Conservation (phyloP, 64 coral and sea anemone species). For the Montipora foliosa region DNA sequence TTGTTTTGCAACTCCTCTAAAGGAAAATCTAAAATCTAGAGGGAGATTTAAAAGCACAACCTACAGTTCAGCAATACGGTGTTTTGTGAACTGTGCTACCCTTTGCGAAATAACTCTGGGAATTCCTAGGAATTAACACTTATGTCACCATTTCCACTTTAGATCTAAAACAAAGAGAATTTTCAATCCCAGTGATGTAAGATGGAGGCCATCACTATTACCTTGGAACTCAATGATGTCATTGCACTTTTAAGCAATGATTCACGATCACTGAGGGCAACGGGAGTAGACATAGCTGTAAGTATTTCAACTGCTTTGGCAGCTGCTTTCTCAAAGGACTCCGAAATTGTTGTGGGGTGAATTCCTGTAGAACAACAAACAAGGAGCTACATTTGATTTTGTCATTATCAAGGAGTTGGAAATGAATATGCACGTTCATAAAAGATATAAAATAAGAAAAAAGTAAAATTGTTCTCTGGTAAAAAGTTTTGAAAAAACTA, state of each 20-base stretch:
- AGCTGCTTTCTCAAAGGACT: conserved; percentile 92
- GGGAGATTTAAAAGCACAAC: too few species aligned
- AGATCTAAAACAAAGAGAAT: conserved; percentile 67
- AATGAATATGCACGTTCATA: too few species aligned
- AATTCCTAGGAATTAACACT: conserved; percentile 56
- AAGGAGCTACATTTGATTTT: not conserved
- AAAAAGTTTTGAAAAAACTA: too few species aligned
- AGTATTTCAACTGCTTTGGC: conserved; percentile 94
- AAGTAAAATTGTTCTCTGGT: too few species aligned
- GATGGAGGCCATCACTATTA: not conserved
- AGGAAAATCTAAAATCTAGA: too few species aligned
- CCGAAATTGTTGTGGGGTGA: conserved; percentile 94
- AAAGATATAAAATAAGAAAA: too few species aligned
- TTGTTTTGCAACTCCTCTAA: too few species aligned
- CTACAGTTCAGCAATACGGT: too few species aligned
- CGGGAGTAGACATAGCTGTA: conserved; percentile 85
- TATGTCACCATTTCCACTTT: conserved; percentile 96
- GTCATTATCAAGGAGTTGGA: not conserved
- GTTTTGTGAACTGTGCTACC: too few species aligned
- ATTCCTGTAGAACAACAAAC: conserved; percentile 66
- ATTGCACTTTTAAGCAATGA: conserved; percentile 98
- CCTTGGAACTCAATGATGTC: conserved; percentile 97
- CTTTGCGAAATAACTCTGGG: too few species aligned
- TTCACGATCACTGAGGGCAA: conserved; percentile 90
- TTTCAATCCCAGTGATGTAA: not conserved